These are phyloP conservation scores for Siderastrea radians DNA, from an alignment of 92 coral and sea anemone genomes.

Conservation along the genomic window DNA sequence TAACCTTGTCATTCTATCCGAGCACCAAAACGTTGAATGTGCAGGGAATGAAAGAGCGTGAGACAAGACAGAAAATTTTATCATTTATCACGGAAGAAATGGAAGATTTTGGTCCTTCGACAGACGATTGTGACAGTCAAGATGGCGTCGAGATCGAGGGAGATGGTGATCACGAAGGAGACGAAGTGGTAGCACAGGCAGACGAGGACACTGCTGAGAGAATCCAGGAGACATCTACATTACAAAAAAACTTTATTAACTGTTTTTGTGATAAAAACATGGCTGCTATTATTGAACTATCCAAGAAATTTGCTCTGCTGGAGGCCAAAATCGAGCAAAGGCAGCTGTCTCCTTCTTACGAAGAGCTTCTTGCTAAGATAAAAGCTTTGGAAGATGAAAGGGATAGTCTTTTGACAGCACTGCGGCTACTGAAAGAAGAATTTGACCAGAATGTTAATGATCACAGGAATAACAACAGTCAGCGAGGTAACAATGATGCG, in stretches of 20 bases:
- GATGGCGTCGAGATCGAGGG: conserved; percentile 6
- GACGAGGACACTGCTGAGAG: conserved; percentile 3
- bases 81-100: conserved; percentile 4
- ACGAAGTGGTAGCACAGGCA: conserved; percentile 2
- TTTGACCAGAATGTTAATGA: neutral
- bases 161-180: conserved; percentile 14
- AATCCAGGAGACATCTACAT: neutral
- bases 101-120: conserved; percentile 2
- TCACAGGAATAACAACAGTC: neutral
- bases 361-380: conserved; percentile 17
- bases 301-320: neutral
- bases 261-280: conserved; percentile 17
- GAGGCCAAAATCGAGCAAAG: conserved; percentile 20
- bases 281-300: conserved; percentile 3
- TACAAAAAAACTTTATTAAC: neutral
- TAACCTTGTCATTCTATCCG: no score
- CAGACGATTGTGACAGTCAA: conserved; percentile 11
- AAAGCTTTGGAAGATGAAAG: conserved; percentile 6
- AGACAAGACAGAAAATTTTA: neutral
- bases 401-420: conserved; percentile 14
- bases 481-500: neutral
- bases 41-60: conserved; percentile 9
- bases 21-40: conserved; percentile 15
- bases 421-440: conserved; percentile 8
- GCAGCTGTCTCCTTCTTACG: conserved; percentile 21